Conservation (phyloP, 2,888 invertebrate genomes). For the Eupithecia centaureata region DNA sequence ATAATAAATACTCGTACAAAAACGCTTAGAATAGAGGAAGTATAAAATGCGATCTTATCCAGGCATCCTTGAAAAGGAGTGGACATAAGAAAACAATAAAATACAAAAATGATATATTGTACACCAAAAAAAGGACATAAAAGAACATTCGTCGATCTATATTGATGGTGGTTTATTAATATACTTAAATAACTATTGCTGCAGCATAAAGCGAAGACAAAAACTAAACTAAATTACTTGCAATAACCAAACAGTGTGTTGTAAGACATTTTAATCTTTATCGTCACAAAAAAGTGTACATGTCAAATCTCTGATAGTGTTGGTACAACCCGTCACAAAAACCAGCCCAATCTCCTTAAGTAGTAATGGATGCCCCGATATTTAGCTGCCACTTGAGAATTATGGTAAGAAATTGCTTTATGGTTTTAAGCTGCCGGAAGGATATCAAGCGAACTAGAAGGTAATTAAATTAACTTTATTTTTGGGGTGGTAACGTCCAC, state of each 20-base stretch:
- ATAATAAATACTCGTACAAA: too few species aligned
- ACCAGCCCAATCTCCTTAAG: conserved; percentile 26
- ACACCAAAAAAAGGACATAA: too few species aligned
- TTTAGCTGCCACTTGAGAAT: conserved; percentile 35
- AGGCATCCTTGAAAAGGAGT: too few species aligned
- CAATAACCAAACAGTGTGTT: not conserved
- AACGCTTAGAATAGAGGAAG: too few species aligned
- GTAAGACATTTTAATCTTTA: too few species aligned
- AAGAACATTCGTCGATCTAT: too few species aligned
- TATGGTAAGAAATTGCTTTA: conserved; percentile 39
- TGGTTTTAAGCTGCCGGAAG: conserved; percentile 37
- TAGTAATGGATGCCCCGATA: conserved; percentile 28
- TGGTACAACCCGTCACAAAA: not conserved
- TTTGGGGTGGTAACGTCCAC: conserved; percentile 1
- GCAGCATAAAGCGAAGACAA: not conserved
- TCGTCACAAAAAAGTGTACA: not conserved
- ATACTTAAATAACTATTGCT: too few species aligned
- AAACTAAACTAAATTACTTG: not conserved
- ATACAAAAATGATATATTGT: too few species aligned
- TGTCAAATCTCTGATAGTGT: not conserved
- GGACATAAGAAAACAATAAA: too few species aligned
- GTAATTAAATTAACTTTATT: conserved; percentile 22
- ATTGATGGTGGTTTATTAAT: too few species aligned
- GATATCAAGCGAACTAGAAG: conserved; percentile 31
- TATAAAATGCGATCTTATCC: too few species aligned